Conservation (phyloP, 2,113 vertebrate species). For the Pogonocichla stellata region DNA sequence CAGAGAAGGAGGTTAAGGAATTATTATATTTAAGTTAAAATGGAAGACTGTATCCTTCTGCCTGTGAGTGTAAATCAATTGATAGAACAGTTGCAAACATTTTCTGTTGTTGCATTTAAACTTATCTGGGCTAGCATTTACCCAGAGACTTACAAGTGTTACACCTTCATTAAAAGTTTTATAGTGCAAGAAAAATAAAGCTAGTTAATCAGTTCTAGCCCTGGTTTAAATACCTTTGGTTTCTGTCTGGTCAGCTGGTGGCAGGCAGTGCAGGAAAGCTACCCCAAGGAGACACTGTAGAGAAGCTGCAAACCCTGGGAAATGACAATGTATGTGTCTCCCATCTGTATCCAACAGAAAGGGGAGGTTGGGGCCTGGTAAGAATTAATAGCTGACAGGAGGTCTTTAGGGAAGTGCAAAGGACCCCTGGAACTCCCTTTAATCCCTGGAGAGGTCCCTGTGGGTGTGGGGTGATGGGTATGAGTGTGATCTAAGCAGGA, state of each 20-base stretch:
- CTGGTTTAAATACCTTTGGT: background rate
- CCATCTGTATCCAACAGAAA: background rate
- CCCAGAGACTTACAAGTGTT: background rate
- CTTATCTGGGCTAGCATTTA: background rate
- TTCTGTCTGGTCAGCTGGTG: background rate
- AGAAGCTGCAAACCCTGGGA: background rate
- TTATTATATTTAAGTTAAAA: background rate
- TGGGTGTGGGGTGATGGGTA: background rate
- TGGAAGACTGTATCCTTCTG: background rate
- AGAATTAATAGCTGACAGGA: background rate
- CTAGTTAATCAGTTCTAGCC: background rate
- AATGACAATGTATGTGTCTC: background rate
- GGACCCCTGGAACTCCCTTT: background rate
- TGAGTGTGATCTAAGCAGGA: background rate
- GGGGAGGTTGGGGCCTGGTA: background rate
- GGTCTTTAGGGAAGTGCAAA: background rate
- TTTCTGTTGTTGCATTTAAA: background rate
- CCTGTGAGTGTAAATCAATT: background rate
- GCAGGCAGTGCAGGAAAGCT: background rate
- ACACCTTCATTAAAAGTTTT: background rate
- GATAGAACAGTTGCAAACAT: background rate
- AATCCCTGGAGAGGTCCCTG: background rate
- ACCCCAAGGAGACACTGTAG: background rate
- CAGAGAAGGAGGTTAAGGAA: background rate
- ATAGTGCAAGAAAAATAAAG: background rate